These are phyloP conservation scores for Baronia brevicornis DNA, from an alignment of 2,888 invertebrate genomes.

Conservation along the genomic window DNA sequence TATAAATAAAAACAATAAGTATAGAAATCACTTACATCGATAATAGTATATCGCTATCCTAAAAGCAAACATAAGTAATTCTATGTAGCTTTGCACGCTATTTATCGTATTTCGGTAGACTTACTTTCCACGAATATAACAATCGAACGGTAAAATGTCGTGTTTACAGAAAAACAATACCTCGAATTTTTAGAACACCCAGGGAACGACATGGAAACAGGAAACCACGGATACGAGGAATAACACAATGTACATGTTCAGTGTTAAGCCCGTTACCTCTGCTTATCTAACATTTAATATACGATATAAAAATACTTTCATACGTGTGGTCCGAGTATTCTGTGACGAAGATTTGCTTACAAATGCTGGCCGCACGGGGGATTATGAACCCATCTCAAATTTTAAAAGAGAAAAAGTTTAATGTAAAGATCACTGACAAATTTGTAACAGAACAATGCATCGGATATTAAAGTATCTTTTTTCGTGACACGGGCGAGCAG, in stretches of 20 bases:
- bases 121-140: too few species aligned
- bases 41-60: too few species aligned
- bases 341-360: slow-evolving; percentile 60
- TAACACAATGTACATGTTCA: slow-evolving; percentile 30
- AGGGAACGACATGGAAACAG: slow-evolving; percentile 23
- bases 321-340: slow-evolving; percentile 62
- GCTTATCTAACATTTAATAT: slow-evolving; percentile 34
- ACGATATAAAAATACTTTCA: slow-evolving; percentile 44
- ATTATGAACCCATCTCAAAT: slow-evolving; percentile 69
- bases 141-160: too few species aligned
- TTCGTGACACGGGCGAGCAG: slow-evolving; percentile 70
- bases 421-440: slow-evolving; percentile 75
- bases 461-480: slow-evolving; percentile 73
- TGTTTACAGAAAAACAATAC: too few species aligned
- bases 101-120: too few species aligned
- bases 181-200: slow-evolving; percentile 17
- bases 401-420: slow-evolving; percentile 69
- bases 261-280: slow-evolving; percentile 27
- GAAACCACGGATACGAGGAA: slow-evolving; percentile 27
- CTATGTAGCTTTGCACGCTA: too few species aligned
- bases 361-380: slow-evolving; percentile 49
- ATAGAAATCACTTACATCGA: not conserved
- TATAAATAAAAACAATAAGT: slow-evolving; percentile 1
- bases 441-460: slow-evolving; percentile 76
- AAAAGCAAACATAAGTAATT: too few species aligned